These are phyloP conservation scores for Salarias fasciatus DNA, from an alignment of 2,797 vertebrate species.

Conservation along the genomic window DNA sequence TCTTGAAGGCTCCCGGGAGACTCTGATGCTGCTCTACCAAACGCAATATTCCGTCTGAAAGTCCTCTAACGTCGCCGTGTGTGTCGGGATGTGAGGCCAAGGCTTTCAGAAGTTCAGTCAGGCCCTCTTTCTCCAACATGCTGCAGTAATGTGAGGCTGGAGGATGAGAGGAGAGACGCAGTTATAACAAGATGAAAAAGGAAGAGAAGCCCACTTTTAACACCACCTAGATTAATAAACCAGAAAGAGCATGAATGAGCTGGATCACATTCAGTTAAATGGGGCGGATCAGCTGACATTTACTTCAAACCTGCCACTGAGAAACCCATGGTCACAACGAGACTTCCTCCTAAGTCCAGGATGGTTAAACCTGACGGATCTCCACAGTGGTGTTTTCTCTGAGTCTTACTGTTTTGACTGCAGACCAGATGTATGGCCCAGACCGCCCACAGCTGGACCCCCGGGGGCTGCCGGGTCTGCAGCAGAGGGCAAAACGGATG, in stretches of 20 bases:
- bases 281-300: too few relatives aligned
- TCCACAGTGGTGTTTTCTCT: constrained; percentile 11
- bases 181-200: constrained; percentile 10
- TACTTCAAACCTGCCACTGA: not conserved
- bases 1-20: constrained; percentile 62
- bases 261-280: not conserved
- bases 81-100: constrained; percentile 87
- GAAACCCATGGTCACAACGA: not conserved
- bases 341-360: not conserved
- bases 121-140: constrained; percentile 91
- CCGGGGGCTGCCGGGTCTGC: constrained; percentile 86
- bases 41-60: constrained; percentile 85
- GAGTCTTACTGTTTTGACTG: constrained; percentile 90
- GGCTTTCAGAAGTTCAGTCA: constrained; percentile 86
- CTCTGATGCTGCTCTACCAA: constrained; percentile 84
- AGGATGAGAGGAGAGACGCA: constrained; percentile 26
- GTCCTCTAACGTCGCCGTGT: constrained; percentile 85
- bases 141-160: constrained; percentile 89
- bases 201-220: not conserved
- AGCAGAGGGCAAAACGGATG: constrained; percentile 91
- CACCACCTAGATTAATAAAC: constrained; percentile 2
- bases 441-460: constrained; percentile 95
- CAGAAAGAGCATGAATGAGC: not conserved
- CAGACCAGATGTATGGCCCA: constrained; percentile 96
- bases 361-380: not conserved